Evolutionary conservation across 2,888 invertebrate genomes (phyloP).

Genomic region (Escarpia spicata): DNA sequence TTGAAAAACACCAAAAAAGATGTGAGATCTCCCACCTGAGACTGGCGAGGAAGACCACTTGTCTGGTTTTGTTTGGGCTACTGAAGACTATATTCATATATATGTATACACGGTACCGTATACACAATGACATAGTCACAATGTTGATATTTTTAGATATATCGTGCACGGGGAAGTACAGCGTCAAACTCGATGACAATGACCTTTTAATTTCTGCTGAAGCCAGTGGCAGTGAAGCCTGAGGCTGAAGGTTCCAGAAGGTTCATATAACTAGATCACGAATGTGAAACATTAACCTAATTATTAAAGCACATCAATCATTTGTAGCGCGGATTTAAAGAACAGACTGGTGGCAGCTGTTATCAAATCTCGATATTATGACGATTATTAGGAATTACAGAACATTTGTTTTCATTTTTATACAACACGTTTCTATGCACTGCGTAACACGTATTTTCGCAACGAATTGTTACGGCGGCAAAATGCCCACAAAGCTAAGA

Average conservation of each 20-base stretch:
- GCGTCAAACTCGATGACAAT: not conserved
- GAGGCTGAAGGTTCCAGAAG: slow-evolving; percentile 8
- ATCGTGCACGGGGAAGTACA: not conserved
- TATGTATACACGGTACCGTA: not conserved
- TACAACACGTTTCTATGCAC: slow-evolving; percentile 4
- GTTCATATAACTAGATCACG: not conserved
- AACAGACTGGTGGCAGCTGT: not conserved
- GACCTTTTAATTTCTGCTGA: not conserved
- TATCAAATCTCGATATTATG: not conserved
- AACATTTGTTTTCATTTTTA: slow-evolving; percentile 4
- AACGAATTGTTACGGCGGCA: not conserved
- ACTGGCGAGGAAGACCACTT: no score
- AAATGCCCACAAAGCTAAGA: not conserved
- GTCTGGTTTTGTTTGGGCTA: no score
- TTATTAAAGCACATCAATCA: not conserved
- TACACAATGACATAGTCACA: not conserved
- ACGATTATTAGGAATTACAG: not conserved
- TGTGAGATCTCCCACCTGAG: no score
- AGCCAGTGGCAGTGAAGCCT: no score
- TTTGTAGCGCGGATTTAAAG: not conserved
- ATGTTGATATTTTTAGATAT: not conserved
- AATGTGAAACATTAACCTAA: not conserved
- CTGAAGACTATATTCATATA: not conserved
- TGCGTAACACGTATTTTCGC: not conserved
- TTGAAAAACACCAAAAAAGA: no score